Conservation (phyloP, 1,140 invertebrate species). For the Cydia strobilella region DNA sequence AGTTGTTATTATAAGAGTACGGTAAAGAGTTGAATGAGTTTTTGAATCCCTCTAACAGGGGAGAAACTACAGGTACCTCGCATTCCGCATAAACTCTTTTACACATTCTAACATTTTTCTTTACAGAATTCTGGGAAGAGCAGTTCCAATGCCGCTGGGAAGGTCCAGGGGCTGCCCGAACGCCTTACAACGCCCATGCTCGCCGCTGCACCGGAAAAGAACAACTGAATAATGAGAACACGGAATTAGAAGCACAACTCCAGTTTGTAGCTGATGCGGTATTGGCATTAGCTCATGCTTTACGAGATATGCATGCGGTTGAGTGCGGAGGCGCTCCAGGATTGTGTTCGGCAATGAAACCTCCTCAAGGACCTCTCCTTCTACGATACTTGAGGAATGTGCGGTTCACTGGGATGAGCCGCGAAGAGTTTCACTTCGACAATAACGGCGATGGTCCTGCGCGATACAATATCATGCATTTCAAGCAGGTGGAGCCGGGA, state of each 20-base stretch:
- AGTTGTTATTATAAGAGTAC: too few species aligned
- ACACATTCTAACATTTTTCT: not conserved
- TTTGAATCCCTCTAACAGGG: too few species aligned
- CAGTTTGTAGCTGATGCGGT: conserved; percentile 97
- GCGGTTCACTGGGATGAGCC: conserved; percentile 92
- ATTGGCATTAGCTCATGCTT: conserved; percentile 93
- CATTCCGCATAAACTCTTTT: too few species aligned
- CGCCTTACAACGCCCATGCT: conserved; percentile 88
- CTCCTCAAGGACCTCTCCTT: conserved; percentile 89
- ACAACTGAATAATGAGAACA: conserved; percentile 86
- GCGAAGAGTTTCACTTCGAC: conserved; percentile 94
- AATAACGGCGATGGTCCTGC: conserved; percentile 94
- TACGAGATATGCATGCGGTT: conserved; percentile 90
- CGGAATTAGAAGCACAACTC: conserved; percentile 92
- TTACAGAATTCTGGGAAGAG: conserved; percentile 95
- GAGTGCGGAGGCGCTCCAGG: conserved; percentile 85
- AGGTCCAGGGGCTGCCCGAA: conserved; percentile 84
- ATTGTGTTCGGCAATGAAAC: conserved; percentile 91
- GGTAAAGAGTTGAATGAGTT: too few species aligned
- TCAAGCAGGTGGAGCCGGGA: conserved; percentile 89
- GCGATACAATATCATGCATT: conserved; percentile 97
- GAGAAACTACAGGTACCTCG: too few species aligned
- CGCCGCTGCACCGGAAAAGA: conserved; percentile 86
- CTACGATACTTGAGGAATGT: conserved; percentile 90
- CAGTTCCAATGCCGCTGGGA: conserved; percentile 90